Evolutionary conservation across 2,888 invertebrate genomes (phyloP).

Genomic region (Smittia aterrima): DNA sequence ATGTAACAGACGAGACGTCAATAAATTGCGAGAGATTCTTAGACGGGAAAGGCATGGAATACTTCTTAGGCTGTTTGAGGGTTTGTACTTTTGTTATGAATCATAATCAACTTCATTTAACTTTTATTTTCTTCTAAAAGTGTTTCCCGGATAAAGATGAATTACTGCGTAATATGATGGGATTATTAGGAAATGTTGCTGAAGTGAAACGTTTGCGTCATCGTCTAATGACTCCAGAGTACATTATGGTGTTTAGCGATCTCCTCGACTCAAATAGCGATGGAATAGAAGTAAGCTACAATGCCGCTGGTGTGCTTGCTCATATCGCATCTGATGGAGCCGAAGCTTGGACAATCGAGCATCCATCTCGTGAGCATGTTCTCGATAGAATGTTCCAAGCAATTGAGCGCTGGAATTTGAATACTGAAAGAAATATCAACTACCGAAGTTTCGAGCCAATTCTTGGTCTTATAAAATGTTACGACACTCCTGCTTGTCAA

Average conservation of each 20-base stretch:
- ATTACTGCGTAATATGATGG: conserved; percentile 96
- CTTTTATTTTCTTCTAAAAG: conserved; percentile 54
- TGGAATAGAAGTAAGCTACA: conserved; percentile 95
- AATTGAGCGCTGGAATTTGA: conserved; percentile 84
- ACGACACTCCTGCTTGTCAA: conserved; percentile 88
- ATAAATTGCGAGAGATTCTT: conserved; percentile 90
- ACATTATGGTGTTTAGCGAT: conserved; percentile 81
- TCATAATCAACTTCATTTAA: background rate
- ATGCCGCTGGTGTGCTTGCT: conserved; percentile 92
- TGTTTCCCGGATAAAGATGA: conserved; percentile 86
- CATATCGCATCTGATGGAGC: conserved; percentile 93
- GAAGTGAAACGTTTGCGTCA: conserved; percentile 82
- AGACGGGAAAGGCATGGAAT: conserved; percentile 82
- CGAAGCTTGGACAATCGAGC: conserved; percentile 73
- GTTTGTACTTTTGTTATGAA: conserved; percentile 55
- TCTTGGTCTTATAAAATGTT: conserved; percentile 73
- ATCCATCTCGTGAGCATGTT: conserved; percentile 70
- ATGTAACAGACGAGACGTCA: conserved; percentile 94
- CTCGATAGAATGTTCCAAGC: conserved; percentile 74
- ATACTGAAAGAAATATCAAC: conserved; percentile 89
- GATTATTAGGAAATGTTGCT: conserved; percentile 91
- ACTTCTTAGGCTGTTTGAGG: conserved; percentile 83
- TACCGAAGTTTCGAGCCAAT: conserved; percentile 96
- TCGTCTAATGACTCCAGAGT: conserved; percentile 79
- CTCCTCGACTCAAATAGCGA: conserved; percentile 83